These are phyloP conservation scores for Coracopsis vasa DNA, from an alignment of 2,113 vertebrate genomes.

Conservation along the genomic window DNA sequence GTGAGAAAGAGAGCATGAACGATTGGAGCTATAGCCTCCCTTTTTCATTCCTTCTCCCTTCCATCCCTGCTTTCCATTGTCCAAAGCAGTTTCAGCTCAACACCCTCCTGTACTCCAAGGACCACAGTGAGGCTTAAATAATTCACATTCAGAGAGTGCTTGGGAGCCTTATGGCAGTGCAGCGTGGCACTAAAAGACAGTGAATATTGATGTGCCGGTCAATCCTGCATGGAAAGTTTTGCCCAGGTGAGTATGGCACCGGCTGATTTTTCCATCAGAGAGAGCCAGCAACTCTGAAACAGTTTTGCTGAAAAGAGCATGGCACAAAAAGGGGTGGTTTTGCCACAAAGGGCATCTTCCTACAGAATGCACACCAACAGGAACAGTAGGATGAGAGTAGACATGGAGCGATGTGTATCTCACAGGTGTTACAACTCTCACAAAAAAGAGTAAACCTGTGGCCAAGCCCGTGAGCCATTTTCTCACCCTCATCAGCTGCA, in stretches of 20 bases:
- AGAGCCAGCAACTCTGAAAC: accelerated
- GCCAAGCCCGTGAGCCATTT: not conserved
- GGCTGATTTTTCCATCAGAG: not conserved
- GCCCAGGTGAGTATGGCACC: not conserved
- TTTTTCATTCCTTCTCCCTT: not conserved
- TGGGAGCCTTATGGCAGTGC: not conserved
- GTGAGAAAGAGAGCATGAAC: not conserved
- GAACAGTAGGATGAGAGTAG: not conserved
- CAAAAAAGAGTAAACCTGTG: not conserved
- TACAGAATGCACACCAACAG: not conserved
- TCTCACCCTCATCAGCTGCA: not conserved
- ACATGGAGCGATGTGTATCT: accelerated
- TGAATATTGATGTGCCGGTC: not conserved
- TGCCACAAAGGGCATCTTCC: not conserved
- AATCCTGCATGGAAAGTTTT: accelerated
- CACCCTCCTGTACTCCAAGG: not conserved
- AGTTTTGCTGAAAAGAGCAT: accelerated
- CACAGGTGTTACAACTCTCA: accelerated
- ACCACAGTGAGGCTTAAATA: not conserved
- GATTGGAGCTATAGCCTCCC: not conserved
- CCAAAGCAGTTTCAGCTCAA: not conserved
- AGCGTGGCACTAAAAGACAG: not conserved
- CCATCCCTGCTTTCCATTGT: conserved; percentile 22
- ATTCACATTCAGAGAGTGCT: not conserved
- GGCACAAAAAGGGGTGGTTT: not conserved